Base-by-base conservation (phyloP, 2,113 vertebrate genomes). In the Phyllostomus discolor region DNA sequence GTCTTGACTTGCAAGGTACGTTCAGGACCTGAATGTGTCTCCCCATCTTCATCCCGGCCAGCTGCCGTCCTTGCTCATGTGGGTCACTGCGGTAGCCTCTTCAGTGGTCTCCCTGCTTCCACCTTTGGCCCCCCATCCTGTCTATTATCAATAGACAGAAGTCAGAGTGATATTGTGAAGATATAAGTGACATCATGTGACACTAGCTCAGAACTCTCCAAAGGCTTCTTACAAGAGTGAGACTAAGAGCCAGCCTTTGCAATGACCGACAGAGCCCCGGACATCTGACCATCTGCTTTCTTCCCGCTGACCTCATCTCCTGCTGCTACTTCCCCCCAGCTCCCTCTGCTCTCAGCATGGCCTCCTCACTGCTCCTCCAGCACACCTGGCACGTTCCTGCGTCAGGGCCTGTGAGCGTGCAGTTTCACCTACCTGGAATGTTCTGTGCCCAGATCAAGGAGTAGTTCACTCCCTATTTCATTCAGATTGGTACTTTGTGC, bases 321-420 rank as follows among this genome's bases (percentile, higher is more conserved):
- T 20, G 6, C 26, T 20, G 4, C 26, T 50, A 2, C n/a, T 5
- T 14, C 15, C 22, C 8, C 3, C 75, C 52, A 7, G 0, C 9
- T 31, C 35, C 66, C 48, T 28, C 66, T 38, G 20, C 9, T n/a
- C 38, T 70, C 64, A 8, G 16, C 0, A 2, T 20, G 24, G n/a
- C 14, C 33, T 75, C 57, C 35, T 92, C 8, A 9, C 14, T 19
- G 10, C 5, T 24, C 17, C 46, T 24, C 64, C 6, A 17, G 12
- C 2, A n/a, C 5, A 2, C 72, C 31, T 2, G 48, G 54, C 41
- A 7, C 1, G 5, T 3, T 69, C 43, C 62, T 15, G 1, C 67
- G 0, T 41, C 9, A 5, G 17, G 41, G 57, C 14, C 41, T n/a
- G 22, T 22, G 52, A 12, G 46, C 26, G 4, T 35, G 31, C 0